These are phyloP conservation scores for Chironomus tepperi DNA, from an alignment of 1,140 invertebrate species.

Conservation along the genomic window DNA sequence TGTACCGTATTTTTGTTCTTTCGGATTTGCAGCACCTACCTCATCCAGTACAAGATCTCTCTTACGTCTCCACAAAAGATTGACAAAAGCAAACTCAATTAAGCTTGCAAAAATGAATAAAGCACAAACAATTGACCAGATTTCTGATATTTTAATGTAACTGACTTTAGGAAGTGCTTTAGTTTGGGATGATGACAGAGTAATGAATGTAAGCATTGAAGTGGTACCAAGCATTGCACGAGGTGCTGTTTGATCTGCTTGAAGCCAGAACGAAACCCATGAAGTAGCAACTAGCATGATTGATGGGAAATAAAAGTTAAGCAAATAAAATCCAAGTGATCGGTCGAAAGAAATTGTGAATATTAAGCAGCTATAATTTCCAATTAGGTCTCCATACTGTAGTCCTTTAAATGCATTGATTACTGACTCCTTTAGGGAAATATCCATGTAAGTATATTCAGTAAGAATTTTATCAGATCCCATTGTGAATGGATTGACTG, in stretches of 20 bases:
- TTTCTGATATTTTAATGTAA: conserved; percentile 83
- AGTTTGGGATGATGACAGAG: conserved; percentile 68
- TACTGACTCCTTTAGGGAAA: conserved; percentile 56
- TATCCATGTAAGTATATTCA: conserved; percentile 63
- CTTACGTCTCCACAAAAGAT: conserved; percentile 75
- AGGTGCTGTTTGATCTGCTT: conserved; percentile 74
- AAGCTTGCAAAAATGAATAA: conserved; percentile 77
- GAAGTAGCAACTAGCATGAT: conserved; percentile 80
- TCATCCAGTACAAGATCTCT: conserved; percentile 74
- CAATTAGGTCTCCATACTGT: conserved; percentile 62
- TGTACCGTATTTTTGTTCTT: no score
- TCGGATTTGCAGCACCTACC: conserved; percentile 16
- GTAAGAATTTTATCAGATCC: conserved; percentile 71
- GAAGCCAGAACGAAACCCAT: conserved; percentile 86
- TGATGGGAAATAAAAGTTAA: conserved; percentile 84
- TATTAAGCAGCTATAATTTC: conserved; percentile 69
- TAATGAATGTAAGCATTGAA: conserved; percentile 80
- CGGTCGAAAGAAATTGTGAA: conserved; percentile 68
- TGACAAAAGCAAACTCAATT: conserved; percentile 81
- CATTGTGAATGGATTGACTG: conserved; percentile 60
- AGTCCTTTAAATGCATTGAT: conserved; percentile 55
- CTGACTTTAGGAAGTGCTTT: conserved; percentile 80
- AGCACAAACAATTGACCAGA: conserved; percentile 78
- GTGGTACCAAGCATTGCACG: conserved; percentile 71
- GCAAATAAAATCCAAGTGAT: conserved; percentile 78